Base-by-base conservation (phyloP, 2,888 invertebrate genomes). In the Eupelmus urozonus region DNA sequence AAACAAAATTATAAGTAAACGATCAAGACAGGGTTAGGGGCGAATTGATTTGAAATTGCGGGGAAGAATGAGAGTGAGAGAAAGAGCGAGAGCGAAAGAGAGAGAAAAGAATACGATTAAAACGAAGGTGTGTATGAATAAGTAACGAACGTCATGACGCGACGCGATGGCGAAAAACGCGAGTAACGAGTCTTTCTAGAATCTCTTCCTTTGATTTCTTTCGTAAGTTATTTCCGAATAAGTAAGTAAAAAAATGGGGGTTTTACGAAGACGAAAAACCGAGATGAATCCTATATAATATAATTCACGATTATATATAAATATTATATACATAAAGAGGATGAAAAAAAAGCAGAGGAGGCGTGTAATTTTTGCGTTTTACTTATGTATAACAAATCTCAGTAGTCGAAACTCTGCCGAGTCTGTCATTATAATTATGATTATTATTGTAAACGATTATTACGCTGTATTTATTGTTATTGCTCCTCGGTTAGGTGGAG, bases 401-500 rank as follows among this genome's bases (percentile, higher is more conserved):
- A 78, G 76, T 78, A 78, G 70, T 78, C 76, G 76, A 80, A 80
- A 76, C 76, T 80, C 78, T 78, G 62, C 78, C 74, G 79, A 77
- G 76, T 81, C 72, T 79, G 81, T 82, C 82, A 81, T 82, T 84
- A 85, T 83, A 82, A 82, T 81, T 79, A 80, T 83, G 80, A 84
- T 80, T 83, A 88, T 88, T 87, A 88, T 88, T 87, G 84, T 85
- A 86, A 85, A 86, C 86, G 85, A 88, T 86, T 86, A 83, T 81
- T 84, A 82, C 80, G 83, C 82, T 86, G 84, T 87, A 86, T 87
- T 87, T 85, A 85, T 87, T 88, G 87, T 89, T 88, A 87, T 87
- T 87, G 88, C 88, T 88, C 87, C 87, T 89, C 85, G 85, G 88
- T 89, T 89, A 85, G 83, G 84, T 86, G 86, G 83, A 85, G 85